Evolutionary conservation across 2,888 invertebrate species (phyloP), one percentile per base, ranked within the genome.

Genomic region (Pandemis heparana): DNA sequence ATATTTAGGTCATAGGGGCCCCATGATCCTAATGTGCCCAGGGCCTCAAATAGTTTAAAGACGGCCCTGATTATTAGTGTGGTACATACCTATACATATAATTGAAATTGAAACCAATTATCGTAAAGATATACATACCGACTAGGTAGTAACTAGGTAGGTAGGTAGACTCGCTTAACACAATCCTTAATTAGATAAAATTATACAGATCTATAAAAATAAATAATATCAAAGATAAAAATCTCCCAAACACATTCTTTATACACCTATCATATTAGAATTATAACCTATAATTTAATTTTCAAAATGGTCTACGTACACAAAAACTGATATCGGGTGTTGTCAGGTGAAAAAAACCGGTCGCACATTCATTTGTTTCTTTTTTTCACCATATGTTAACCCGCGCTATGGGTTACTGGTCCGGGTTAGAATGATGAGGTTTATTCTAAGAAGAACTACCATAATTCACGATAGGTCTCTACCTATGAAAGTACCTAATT

Each of bases 211-310:
- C 51, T 51, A 85, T 85, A 84, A 86, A 53, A 86, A 86, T 84
- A 87, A 86, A 89, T 84, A 84, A 80, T 65, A 65, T 51, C 65
- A 76, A 78, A 87, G 91, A 92, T 92, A 90, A 87, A 79, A 85
- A 94, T 92, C 92, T 90, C 81, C 73, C 74, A 77, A 83, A 79
- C 78, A 79, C 84, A 83, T 87, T 83, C 82, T 81, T 79, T 76
- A 72, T 80, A 88, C 91, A 91, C 89, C 91, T 91, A 92, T 94
- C 92, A 89, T 92, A 94, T 94, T 92, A 93, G 91, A 92, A 91
- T 92, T 92, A 92, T 90, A 93, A 91, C 92, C 92, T 92, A 91
- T 94, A 94, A 94, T 94, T 94, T 92, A 94, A 93, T 94, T 93
- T 94, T 91, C 87, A 85, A 91, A 91, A 90, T 86, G 87, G 84